These are phyloP conservation scores for Brachyopa scutellaris DNA, from an alignment of 2,888 invertebrate genomes.

Conservation along the genomic window DNA sequence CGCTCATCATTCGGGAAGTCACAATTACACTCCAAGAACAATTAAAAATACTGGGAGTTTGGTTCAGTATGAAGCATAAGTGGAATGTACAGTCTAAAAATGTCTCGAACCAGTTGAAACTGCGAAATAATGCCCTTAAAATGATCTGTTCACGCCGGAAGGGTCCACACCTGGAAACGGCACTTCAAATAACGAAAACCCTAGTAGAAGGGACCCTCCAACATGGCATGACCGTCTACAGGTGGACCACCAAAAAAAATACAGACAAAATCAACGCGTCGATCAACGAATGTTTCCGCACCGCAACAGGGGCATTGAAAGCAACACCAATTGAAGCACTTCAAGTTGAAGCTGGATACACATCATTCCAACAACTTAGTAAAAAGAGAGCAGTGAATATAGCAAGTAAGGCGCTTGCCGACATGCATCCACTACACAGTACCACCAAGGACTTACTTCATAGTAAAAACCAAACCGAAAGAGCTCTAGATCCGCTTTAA, in stretches of 20 bases:
- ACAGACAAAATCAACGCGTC: background rate
- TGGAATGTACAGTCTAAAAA: background rate
- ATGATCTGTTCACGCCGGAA: conserved; percentile 1
- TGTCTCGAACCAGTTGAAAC: background rate
- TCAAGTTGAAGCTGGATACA: no score
- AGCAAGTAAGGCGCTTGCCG: background rate
- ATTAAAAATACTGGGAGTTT: background rate
- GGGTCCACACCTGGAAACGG: background rate
- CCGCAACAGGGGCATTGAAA: background rate
- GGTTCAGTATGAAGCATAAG: background rate
- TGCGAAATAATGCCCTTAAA: background rate
- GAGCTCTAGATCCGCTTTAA: no score
- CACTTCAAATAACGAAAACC: background rate
- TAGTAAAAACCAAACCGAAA: no score
- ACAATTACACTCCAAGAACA: background rate
- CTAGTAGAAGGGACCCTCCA: background rate
- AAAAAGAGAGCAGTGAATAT: background rate
- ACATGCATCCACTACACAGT: no score
- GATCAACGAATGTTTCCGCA: conserved; percentile 18
- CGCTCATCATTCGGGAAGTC: background rate
- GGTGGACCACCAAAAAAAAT: conserved; percentile 17
- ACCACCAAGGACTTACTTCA: no score
- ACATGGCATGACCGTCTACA: background rate
- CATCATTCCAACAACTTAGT: no score
- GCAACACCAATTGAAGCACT: no score